These are phyloP conservation scores for Euthynnus affinis DNA, from an alignment of 2,797 vertebrate genomes.

Conservation along the genomic window DNA sequence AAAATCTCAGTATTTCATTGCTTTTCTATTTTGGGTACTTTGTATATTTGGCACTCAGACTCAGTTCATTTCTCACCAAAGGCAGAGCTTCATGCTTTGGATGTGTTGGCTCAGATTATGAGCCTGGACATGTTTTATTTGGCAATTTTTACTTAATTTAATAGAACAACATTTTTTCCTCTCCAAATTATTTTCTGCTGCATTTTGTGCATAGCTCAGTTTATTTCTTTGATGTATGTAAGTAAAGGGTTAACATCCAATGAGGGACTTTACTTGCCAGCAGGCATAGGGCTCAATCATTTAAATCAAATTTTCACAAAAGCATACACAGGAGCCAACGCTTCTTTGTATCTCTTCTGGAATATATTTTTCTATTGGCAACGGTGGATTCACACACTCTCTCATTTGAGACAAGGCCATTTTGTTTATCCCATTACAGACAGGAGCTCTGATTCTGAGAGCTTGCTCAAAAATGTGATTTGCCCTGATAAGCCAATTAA, in stretches of 20 bases:
- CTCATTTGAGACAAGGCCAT: slow-evolving; percentile 39
- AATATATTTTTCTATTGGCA: slow-evolving; percentile 55
- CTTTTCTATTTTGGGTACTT: slow-evolving; percentile 50
- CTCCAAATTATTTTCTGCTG: slow-evolving; percentile 19
- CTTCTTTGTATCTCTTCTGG: slow-evolving; percentile 37
- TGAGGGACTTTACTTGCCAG: slow-evolving; percentile 36
- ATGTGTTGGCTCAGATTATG: slow-evolving; percentile 6
- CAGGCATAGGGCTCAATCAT: slow-evolving; percentile 46
- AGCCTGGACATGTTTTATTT: slow-evolving; percentile 13
- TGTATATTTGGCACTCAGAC: slow-evolving; percentile 25
- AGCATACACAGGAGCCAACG: slow-evolving; percentile 10
- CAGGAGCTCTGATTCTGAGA: slow-evolving; percentile 62
- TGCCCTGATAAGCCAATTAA: slow-evolving; percentile 79
- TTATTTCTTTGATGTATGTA: slow-evolving; percentile 20
- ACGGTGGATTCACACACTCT: slow-evolving; percentile 47
- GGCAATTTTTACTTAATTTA: slow-evolving; percentile 18
- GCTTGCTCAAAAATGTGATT: slow-evolving; percentile 70
- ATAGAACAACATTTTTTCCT: background rate
- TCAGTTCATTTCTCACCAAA: slow-evolving; percentile 26
- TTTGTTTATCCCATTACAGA: slow-evolving; percentile 74
- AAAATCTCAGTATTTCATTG: slow-evolving; percentile 50
- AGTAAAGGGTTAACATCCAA: slow-evolving; percentile 53
- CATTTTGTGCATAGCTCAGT: slow-evolving; percentile 3
- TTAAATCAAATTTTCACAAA: slow-evolving; percentile 67
- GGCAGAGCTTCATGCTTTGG: slow-evolving; percentile 11